phyloP scores from a whole-genome alignment of 1,140 invertebrate genomes.

The Heterodera schachtii region DNA sequence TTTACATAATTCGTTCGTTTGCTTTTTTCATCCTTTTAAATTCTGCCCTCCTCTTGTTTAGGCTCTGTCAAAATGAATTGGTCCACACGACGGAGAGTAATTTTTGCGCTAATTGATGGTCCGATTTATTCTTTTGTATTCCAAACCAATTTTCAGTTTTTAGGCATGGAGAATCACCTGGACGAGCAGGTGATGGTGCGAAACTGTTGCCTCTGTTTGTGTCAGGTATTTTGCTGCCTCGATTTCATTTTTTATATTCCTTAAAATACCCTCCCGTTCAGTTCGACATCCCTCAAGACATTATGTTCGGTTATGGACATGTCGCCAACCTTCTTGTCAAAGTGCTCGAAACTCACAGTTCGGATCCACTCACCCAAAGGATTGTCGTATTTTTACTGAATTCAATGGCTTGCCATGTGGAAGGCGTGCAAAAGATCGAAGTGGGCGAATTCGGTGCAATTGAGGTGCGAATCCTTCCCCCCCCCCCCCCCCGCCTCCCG shows the following conservation, averaged over 20 bases:
- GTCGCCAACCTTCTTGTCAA: conserved; percentile 82
- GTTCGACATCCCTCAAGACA: conserved; percentile 89
- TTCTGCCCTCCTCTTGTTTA: neutral
- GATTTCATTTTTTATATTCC: neutral
- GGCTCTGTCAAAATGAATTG: conserved; percentile 59
- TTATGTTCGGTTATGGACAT: conserved; percentile 88
- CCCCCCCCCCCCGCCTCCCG: conserved; percentile 68
- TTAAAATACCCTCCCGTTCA: conserved; percentile 71
- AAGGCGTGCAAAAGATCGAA: conserved; percentile 84
- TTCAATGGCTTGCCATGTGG: conserved; percentile 91
- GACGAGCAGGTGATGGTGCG: conserved; percentile 49
- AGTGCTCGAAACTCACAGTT: conserved; percentile 78
- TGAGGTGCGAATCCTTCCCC: conserved; percentile 66
- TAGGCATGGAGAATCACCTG: conserved; percentile 51
- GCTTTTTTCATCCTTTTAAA: neutral
- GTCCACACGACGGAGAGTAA: conserved; percentile 49
- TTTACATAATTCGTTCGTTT: conserved; percentile 59
- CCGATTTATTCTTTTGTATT: conserved; percentile 14
- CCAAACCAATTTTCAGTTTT: neutral
- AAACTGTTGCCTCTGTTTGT: conserved; percentile 28
- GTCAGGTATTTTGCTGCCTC: conserved; percentile 5
- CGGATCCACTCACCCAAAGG: conserved; percentile 87
- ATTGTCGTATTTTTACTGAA: conserved; percentile 92
- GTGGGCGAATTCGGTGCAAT: conserved; percentile 87
- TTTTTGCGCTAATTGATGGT: conserved; percentile 48